A percentile compares a stretch with the other conserved stretches of the same genome.
Evolutionary conservation across 2,888 invertebrate species (phyloP).

Genomic region (Smittia sp.): DNA sequence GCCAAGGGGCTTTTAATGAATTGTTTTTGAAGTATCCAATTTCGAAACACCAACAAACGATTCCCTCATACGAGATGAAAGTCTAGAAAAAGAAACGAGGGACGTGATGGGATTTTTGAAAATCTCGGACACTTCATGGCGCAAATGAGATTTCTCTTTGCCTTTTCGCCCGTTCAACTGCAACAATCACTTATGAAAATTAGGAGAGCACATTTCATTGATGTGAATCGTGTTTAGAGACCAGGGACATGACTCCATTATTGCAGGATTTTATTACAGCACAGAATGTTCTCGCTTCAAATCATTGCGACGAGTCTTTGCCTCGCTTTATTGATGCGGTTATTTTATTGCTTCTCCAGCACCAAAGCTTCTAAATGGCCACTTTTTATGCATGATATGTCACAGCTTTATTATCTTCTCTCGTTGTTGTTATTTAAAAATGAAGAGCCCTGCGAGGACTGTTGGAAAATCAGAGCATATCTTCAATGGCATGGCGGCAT

Average conservation of each 20-base stretch:
- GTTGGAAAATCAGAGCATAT: no score
- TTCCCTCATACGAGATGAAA: constrained; percentile 16
- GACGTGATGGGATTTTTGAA: constrained; percentile 32
- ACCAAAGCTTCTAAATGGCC: constrained; percentile 19
- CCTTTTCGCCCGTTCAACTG: constrained; percentile 13
- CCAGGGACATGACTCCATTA: constrained; percentile 2
- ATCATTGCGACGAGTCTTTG: neutral
- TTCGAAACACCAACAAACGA: constrained; percentile 11
- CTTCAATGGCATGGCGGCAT: no score
- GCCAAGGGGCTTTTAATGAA: constrained; percentile 39
- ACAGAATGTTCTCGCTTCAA: neutral
- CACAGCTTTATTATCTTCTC: constrained; percentile 31
- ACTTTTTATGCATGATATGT: constrained; percentile 38
- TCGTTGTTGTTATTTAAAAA: constrained; percentile 12
- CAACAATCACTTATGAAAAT: constrained; percentile 41
- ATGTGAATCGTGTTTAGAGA: neutral
- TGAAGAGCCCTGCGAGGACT: neutral
- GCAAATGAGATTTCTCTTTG: constrained; percentile 32
- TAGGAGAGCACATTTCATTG: constrained; percentile 1
- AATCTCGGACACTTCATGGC: neutral
- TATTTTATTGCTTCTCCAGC: constrained; percentile 18
- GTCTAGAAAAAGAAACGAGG: constrained; percentile 17
- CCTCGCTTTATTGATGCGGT: neutral
- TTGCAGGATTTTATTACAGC: neutral
- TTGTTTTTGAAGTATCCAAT: constrained; percentile 39